Conservation (phyloP, 2,113 vertebrate species). For the Nothocercus nigrocapillus region DNA sequence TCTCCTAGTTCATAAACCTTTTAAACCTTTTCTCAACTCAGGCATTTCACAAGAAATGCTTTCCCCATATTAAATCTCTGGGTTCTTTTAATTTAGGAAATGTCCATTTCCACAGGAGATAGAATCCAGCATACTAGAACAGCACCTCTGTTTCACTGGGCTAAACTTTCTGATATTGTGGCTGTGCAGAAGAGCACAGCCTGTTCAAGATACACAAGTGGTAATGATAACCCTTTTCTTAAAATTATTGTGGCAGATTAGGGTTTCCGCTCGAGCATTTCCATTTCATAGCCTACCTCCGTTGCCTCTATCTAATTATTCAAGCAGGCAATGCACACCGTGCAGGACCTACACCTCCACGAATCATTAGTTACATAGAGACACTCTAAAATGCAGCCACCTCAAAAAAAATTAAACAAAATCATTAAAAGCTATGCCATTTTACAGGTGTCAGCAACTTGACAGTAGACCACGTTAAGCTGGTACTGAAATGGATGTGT, state of each 20-base stretch:
- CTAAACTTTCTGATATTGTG: constrained; percentile 6
- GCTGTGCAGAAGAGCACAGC: constrained; percentile 23
- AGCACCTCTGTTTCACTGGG: background rate
- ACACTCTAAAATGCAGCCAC: background rate
- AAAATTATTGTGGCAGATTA: constrained; percentile 48
- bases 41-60: background rate
- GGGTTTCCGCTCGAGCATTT: constrained; percentile 58
- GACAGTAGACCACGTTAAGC: background rate
- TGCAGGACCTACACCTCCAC: background rate
- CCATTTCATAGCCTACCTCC: constrained; percentile 24
- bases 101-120: background rate
- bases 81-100: background rate
- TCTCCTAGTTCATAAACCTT: background rate
- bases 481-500: constrained; percentile 5
- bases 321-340: constrained; percentile 40
- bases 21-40: too few relatives aligned
- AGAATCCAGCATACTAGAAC: background rate
- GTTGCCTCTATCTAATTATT: constrained; percentile 40
- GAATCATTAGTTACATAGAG: constrained; percentile 33
- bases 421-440: background rate
- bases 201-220: constrained; percentile 15
- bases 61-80: background rate
- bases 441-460: constrained; percentile 2
- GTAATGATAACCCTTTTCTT: constrained; percentile 11
- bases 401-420: background rate